A percentile compares a stretch with the other conserved stretches of the same genome.
Conservation (phyloP, 2,113 vertebrate genomes). For the Collichthys lucidus region DNA sequence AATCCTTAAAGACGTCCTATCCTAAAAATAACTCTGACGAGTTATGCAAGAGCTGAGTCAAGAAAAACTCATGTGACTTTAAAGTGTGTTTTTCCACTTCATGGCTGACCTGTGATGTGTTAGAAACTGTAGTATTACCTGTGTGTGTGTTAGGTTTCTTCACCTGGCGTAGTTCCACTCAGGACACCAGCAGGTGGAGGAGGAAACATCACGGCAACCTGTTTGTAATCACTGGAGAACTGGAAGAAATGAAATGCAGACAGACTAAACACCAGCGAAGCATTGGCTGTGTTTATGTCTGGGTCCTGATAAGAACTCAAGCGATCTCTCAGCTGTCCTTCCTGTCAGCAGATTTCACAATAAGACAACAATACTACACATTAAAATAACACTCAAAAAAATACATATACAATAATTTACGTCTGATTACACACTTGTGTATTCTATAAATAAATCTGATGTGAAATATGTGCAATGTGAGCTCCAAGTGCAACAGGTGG, state of each 20-base stretch:
- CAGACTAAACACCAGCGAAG: not conserved
- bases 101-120: not conserved
- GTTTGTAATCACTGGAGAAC: not conserved
- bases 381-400: no score
- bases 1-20: not conserved
- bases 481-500: not conserved
- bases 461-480: not conserved
- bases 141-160: not conserved
- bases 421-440: no score
- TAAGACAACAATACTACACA: no score
- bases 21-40: not conserved
- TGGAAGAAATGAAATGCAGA: constrained; percentile 3
- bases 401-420: no score
- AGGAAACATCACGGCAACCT: not conserved
- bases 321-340: not conserved
- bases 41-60: not conserved
- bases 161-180: not conserved
- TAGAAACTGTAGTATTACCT: not conserved
- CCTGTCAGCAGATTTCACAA: not conserved
- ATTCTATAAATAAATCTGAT: no score
- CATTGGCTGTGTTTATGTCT: not conserved
- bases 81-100: not conserved
- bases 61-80: no score
- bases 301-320: not conserved
- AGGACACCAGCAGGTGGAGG: not conserved